Percentiles rank a stretch among this genome's conserved stretches.
Conservation (phyloP, 1,140 invertebrate genomes). For the Apis laboriosa region DNA sequence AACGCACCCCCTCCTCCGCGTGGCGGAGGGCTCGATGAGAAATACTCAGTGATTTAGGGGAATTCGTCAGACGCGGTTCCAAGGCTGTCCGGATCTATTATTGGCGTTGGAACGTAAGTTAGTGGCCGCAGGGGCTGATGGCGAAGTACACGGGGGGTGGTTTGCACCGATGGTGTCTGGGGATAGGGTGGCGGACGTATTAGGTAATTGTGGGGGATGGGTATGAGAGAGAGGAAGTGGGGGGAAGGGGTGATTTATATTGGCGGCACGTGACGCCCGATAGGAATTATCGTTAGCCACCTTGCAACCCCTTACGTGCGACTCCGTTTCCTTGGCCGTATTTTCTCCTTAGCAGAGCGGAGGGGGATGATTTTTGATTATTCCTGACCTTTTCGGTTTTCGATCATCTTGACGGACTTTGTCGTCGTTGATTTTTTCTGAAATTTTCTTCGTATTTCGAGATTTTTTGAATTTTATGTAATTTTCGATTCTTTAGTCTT, state of each 20-base stretch:
- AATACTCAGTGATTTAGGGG: constrained; percentile 60
- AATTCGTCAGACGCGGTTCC: constrained; percentile 55
- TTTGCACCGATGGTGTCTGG: constrained; percentile 65
- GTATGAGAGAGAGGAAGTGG: constrained; percentile 25
- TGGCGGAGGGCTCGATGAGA: constrained; percentile 25
- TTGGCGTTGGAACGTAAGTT: constrained; percentile 65
- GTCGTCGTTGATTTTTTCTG: no score
- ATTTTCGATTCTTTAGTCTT: no score
- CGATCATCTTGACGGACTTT: no score
- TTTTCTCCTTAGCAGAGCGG: background rate
- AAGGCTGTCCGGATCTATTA: constrained; percentile 67
- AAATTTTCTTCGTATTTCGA: no score
- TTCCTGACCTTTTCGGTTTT: no score
- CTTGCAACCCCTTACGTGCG: constrained; percentile 43
- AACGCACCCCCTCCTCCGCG: background rate
- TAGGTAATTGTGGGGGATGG: constrained; percentile 75
- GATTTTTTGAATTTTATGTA: no score
- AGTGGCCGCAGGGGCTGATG: constrained; percentile 50
- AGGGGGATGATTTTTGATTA: no score
- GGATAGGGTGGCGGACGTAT: constrained; percentile 74
- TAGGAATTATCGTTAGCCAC: constrained; percentile 77
- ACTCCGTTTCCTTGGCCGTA: background rate
- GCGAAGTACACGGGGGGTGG: constrained; percentile 23
- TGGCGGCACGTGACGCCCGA: constrained; percentile 74
- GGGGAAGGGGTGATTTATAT: constrained; percentile 75